Evolutionary conservation across 2,113 vertebrate species (phyloP), one percentile per base, ranked within the genome.

Genomic region (Datnioides undecimradiatus): DNA sequence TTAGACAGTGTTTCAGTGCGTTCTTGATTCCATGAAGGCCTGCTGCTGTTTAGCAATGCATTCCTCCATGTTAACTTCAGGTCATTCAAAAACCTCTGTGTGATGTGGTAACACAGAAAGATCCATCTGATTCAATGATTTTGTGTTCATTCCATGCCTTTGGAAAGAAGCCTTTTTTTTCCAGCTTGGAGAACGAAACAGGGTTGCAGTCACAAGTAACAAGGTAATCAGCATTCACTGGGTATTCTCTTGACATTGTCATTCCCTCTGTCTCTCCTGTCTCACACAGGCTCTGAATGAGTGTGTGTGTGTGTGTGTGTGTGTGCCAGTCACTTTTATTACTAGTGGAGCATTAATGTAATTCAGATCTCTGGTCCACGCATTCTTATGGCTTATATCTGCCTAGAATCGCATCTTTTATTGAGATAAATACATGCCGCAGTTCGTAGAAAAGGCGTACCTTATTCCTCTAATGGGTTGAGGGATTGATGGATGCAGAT

Each of bases 21-120:
- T 41, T 86, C 52, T 36, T 34, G 54, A 68, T 45, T 75, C 70
- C 62, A 29, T n/a, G 33, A 64, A 21, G 10, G 65, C 78, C 72
- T 36, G 67, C 72, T 36, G 67, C 29, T 36, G 33, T 51, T 71
- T 34, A 57, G 21, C 54, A 23, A 23, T 12, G 27, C 52, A 66
- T n/a, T 54, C 60, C 46, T 40, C 12, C 31, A 62, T 43, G 10
- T 55, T 38, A 25, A 46, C 65, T 48, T 66, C 17, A 23, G 45
- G 33, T 38, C 48, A 21, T 34, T 51, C 31, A 45, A 63, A 65
- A 36, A n/a, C 40, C 40, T n/a, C 3, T 57, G 13, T 17, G 21
- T 43, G 21, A 27, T 1, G 10, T 31, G 14, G 3, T 8, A 13
- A 51, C 23, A 25, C 17, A 63, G 7, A 29, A 25, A 34, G n/a